Base-by-base conservation (phyloP, 2,113 vertebrate species). In the Lamprotornis superbus region DNA sequence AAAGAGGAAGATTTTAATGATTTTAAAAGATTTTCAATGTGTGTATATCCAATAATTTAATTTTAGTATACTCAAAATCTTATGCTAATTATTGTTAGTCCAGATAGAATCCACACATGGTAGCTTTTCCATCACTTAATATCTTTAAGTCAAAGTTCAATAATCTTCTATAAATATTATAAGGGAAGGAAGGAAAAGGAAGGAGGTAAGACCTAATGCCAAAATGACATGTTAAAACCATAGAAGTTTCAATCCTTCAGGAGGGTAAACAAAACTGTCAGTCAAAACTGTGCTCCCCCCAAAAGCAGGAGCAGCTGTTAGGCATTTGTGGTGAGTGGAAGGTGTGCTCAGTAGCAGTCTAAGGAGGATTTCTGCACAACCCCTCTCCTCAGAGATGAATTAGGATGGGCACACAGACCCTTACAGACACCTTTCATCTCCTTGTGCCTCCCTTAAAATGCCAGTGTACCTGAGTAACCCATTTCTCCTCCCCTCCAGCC, bases 401-500 rank as follows among this genome's bases (percentile, higher is more conserved):
- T 28, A 31, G 11, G 9, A 35, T 39, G 75, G 65, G 4, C 23
- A 75, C 7, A 8, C 4, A 79, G 30, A 37, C 13, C 28, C n/a
- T 49, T 91, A 44, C 21, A 37, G 49, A 50, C 5, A 67, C 28
- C 31, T 79, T 61, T 63, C 28, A 39, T 18, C 25, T 61, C 4
- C 24, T 86, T 25, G 25, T 57, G 15, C 21, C 16, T 79, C 31
- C 30, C 24, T 71, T 63, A 63, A 75, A 89, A 75, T 67, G 19
- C 2, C 63, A 71, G 3, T 13, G 14, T 83, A 40, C 22, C 35
- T 0, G 0, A 64, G 6, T 12, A 67, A 67, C 21, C 11, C 33
- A 21, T 12, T 71, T 83, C 47, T 46, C 25, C 8, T 50, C 15
- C 52, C 24, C 44, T 86, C 61, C 31, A 75, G 3, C 24, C 12